Evolutionary conservation across 2,797 vertebrate species (phyloP).

Genomic region (Eupleurogrammus muticus): DNA sequence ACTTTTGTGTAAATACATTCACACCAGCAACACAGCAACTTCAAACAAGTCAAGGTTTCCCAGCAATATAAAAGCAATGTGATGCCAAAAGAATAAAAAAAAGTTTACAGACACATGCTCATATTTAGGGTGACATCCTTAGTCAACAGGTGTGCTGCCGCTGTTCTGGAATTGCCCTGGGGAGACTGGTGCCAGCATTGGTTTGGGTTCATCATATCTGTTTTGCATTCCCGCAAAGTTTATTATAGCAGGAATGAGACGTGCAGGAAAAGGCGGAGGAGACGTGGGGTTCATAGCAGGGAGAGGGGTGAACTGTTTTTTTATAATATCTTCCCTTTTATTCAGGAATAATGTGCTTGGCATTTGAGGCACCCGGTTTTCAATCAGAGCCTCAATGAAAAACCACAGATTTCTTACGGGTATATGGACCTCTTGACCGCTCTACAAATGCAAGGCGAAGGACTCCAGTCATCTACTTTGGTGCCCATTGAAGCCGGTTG

Average conservation of each 20-base stretch:
- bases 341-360: background rate
- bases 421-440: slow-evolving; percentile 48
- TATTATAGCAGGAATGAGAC: slow-evolving; percentile 41
- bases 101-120: slow-evolving; percentile 42
- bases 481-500: slow-evolving; percentile 57
- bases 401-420: slow-evolving; percentile 23
- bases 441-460: slow-evolving; percentile 33
- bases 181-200: slow-evolving; percentile 46
- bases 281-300: background rate
- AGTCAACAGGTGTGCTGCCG: slow-evolving; percentile 52
- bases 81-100: slow-evolving; percentile 3
- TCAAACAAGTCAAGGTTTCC: slow-evolving; percentile 32
- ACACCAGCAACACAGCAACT: slow-evolving; percentile 37
- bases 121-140: slow-evolving; percentile 42
- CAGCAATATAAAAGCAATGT: slow-evolving; percentile 13
- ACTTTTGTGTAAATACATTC: slow-evolving; percentile 44
- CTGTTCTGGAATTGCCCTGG: slow-evolving; percentile 48
- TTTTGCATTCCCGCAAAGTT: slow-evolving; percentile 44
- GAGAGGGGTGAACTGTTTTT: background rate
- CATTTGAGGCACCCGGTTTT: slow-evolving; percentile 29
- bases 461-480: slow-evolving; percentile 49
- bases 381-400: slow-evolving; percentile 19
- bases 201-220: slow-evolving; percentile 45
- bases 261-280: slow-evolving; percentile 16
- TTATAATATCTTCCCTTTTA: slow-evolving; percentile 17